Evolutionary conservation across 2,113 vertebrate species (phyloP), one percentile per base, ranked within the genome.

Genomic region (Cyprinodon tularosa): DNA sequence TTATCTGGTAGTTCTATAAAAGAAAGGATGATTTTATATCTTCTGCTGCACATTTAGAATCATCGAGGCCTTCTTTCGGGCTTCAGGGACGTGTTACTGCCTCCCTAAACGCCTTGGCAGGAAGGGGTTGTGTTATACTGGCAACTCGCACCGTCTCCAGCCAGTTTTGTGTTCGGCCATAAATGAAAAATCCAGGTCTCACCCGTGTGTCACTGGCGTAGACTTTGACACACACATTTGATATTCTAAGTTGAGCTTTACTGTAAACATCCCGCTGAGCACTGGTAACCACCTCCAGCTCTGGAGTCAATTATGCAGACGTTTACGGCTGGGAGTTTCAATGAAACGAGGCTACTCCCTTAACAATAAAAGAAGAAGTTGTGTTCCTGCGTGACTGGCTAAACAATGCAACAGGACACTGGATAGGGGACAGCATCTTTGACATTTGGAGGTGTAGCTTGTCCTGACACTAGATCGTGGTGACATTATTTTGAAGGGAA

Each of bases 271-370:
- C 84, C 80, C 89, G 89, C 86, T 76, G 82, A 87, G 67, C 77
- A 61, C 86, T 80, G 85, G 74, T 84, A 91, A 92, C 90, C 89
- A 89, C 90, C 84, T 84, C 50, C 66, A 86, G 78, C 77, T 91
- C 92, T 94, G 92, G 90, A 90, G 86, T 92, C 92, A 90, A 94
- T 95, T 92, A 93, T 87, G 89, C 76, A 72, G 78, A 90, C 68
- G 68, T 89, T 94, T 91, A 91, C 80, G 63, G 90, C 86, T 80
- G 83, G 88, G 85, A 90, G 86, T 93, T 87, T 91, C 86, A 91
- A 89, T 89, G 88, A 91, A 89, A 86, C 68, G 39, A 83, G 81
- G 83, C 86, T 76, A 84, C 88, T 88, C 89, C 87, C 79, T 80
- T 57, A 81, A 87, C 78, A 90, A 80, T 85, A 86, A 85, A 82